Percentiles rank a stretch among this genome's conserved stretches.
Conservation (phyloP, 2,113 vertebrate genomes). For the Notarius quadriscutis region DNA sequence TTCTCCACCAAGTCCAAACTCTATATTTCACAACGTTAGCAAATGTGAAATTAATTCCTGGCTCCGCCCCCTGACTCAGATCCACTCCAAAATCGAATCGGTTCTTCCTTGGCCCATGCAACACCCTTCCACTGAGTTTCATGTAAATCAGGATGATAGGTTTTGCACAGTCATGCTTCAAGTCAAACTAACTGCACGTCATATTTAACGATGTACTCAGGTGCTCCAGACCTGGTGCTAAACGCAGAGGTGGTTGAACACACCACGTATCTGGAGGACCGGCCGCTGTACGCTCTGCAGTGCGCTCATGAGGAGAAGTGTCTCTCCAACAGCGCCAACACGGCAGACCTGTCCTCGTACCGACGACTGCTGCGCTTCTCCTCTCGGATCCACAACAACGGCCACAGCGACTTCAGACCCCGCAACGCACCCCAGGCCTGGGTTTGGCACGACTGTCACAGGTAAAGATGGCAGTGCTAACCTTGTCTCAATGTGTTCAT, state of each 20-base stretch:
- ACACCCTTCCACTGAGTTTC: too few species aligned
- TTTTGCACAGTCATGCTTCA: too few species aligned
- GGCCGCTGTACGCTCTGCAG: conserved; percentile 88
- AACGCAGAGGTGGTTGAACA: conserved; percentile 85
- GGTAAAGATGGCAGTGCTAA: conserved; percentile 64
- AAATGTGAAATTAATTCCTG: too few species aligned
- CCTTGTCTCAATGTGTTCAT: not conserved
- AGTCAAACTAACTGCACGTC: too few species aligned
- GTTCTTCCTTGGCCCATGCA: too few species aligned
- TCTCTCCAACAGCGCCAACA: conserved; percentile 76
- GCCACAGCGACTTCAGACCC: conserved; percentile 88
- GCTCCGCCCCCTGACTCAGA: too few species aligned
- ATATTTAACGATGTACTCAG: conserved; percentile 63
- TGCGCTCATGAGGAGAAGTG: conserved; percentile 94
- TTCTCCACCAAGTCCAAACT: too few species aligned
- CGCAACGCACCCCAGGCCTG: conserved; percentile 85
- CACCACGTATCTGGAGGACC: conserved; percentile 92
- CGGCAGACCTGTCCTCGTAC: conserved; percentile 71
- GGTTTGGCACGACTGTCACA: conserved; percentile 96
- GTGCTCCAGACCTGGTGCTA: conserved; percentile 91
- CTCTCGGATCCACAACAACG: conserved; percentile 95
- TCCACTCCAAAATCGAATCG: too few species aligned
- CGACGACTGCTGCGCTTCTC: conserved; percentile 92
- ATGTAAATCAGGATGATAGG: too few species aligned
- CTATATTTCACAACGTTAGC: too few species aligned